These are phyloP conservation scores for Amphipoea lucens DNA, from an alignment of 2,888 invertebrate genomes.

Conservation along the genomic window DNA sequence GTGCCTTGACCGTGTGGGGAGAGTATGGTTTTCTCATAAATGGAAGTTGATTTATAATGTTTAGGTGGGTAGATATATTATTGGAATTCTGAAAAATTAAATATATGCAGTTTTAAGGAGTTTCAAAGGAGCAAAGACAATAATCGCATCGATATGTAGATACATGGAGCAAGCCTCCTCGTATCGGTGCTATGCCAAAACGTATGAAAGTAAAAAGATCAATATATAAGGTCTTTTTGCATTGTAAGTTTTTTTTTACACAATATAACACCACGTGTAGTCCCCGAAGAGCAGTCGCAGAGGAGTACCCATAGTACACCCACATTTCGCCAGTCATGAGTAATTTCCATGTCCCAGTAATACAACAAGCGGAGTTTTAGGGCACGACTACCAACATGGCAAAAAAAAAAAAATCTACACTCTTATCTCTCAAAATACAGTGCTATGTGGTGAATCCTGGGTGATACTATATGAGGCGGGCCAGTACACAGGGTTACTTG, in stretches of 20 bases:
- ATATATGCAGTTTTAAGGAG: neutral
- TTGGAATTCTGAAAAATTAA: neutral
- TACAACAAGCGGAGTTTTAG: no score
- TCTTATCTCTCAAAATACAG: no score
- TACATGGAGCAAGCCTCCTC: neutral
- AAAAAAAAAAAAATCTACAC: no score
- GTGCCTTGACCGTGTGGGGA: constrained; percentile 51
- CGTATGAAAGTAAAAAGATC: neutral
- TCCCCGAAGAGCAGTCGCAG: neutral
- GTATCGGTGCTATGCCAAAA: neutral
- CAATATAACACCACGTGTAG: neutral
- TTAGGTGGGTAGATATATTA: neutral
- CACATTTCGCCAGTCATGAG: neutral
- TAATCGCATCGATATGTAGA: neutral
- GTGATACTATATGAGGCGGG: no score
- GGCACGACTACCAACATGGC: no score
- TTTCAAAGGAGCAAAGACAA: neutral
- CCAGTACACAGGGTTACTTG: no score
- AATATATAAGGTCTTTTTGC: neutral
- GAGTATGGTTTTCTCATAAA: constrained; percentile 20
- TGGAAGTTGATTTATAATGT: constrained; percentile 8
- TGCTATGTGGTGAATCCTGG: no score
- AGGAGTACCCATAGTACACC: neutral
- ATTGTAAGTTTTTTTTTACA: neutral
- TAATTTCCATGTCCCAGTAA: neutral